Evolutionary conservation across 2,888 invertebrate genomes (phyloP), one percentile per base, ranked within the genome.

Genomic region (Daptonema setosum): DNA sequence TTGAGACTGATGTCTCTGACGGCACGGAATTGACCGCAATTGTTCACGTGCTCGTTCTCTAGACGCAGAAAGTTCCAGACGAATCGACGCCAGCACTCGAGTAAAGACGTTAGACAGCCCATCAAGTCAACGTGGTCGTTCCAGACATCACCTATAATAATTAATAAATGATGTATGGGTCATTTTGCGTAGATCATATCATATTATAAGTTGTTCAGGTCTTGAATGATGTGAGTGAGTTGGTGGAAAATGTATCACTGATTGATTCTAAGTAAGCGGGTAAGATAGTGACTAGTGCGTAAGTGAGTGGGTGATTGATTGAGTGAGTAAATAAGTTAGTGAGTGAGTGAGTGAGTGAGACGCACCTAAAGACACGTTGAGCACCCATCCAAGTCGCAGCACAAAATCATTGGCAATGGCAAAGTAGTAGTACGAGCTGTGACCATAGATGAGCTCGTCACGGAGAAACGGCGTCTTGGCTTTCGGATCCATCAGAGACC

Each of bases 11-110:
- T 97, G 74, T 97, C 97, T 3, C 97, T 77, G 0, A 97, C 95
- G 11, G 97, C 97, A 67, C 97, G 78, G 78, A 97, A 97, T 76
- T 78, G 75, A 72, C 97, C 93, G 75, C 95, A 95, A 76, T 97
- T 99, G 76, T 97, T 97, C 47, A 97, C 76, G 73, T 97, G 97
- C 71, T 97, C 97, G 77, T 97, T 97, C 76, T 97, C 97, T 67
- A 97, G 73, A 0, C 97, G 93, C 78, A 97, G 93, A 75, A 88
- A 97, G 75, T 97, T 97, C 97, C 97, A 97, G 52, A 97, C 81
- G 74, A 95, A 97, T 56, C 95, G 80, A 68, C 78, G 60, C 60
- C 69, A 65, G 2, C 67, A 62, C 60, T 69, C 69, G 35, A 69
- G 60, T 20, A 67, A 66, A 1, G 67, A 65, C 54, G 68, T 68